A percentile compares a stretch with the other conserved stretches of the same genome.
These are phyloP conservation scores for Cyclophora albipunctata DNA, from an alignment of 2,888 invertebrate species.

Conservation along the genomic window DNA sequence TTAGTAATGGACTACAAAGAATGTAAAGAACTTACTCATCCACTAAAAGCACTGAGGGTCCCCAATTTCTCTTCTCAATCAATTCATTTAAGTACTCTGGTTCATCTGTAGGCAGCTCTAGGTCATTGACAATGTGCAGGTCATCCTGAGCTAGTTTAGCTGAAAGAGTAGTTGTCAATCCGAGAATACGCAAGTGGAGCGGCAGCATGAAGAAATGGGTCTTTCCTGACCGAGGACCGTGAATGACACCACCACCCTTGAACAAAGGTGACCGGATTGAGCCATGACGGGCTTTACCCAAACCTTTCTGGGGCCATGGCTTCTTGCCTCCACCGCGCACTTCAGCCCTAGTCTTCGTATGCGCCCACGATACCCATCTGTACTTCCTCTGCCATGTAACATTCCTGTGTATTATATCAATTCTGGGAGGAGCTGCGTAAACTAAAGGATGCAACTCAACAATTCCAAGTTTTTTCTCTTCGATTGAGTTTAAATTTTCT, in stretches of 20 bases:
- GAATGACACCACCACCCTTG: constrained; percentile 86
- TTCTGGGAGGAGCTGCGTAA: constrained; percentile 87
- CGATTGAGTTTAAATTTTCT: constrained; percentile 85
- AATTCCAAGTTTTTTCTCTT: constrained; percentile 87
- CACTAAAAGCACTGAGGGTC: constrained; percentile 94
- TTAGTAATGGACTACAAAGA: background rate
- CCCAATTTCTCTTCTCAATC: constrained; percentile 92
- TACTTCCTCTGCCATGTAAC: constrained; percentile 90
- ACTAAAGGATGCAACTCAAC: constrained; percentile 92
- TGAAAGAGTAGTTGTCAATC: constrained; percentile 88
- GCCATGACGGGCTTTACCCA: constrained; percentile 93
- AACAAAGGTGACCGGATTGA: constrained; percentile 93
- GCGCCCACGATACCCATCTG: constrained; percentile 86
- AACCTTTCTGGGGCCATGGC: constrained; percentile 98
- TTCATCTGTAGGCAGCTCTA: constrained; percentile 90
- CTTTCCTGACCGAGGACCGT: constrained; percentile 94
- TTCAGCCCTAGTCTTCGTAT: constrained; percentile 88
- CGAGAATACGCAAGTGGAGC: constrained; percentile 82
- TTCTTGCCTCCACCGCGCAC: constrained; percentile 92
- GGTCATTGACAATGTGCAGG: constrained; percentile 89
- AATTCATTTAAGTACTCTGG: constrained; percentile 85
- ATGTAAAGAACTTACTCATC: constrained; percentile 83
- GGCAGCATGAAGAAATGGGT: constrained; percentile 96
- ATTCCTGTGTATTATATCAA: constrained; percentile 92
- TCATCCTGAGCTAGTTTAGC: constrained; percentile 97